Conservation (phyloP, 1,140 invertebrate genomes). For the Camponotus pennsylvanicus region DNA sequence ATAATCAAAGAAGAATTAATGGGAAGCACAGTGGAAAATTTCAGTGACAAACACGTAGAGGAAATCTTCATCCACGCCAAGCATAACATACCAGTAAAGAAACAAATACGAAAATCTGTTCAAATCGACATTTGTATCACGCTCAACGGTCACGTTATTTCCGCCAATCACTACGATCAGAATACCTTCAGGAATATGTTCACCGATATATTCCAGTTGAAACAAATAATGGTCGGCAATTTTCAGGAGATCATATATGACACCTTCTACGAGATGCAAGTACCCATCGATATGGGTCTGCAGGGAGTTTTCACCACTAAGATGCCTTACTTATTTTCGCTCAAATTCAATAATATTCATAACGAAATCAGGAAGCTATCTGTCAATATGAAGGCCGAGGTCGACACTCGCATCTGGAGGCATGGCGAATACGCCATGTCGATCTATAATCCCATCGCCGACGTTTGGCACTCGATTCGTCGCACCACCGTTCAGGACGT, state of each 20-base stretch:
- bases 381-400: conserved; percentile 46
- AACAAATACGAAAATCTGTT: conserved; percentile 34
- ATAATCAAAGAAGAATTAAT: conserved; percentile 34
- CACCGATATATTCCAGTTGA: neutral
- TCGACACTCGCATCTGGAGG: conserved; percentile 72
- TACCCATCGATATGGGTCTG: conserved; percentile 84
- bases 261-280: conserved; percentile 74
- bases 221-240: conserved; percentile 27
- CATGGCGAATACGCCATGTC: conserved; percentile 79
- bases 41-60: conserved; percentile 66
- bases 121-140: conserved; percentile 72
- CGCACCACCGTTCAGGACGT: conserved; percentile 75
- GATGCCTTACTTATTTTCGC: conserved; percentile 71
- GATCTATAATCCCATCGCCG: conserved; percentile 82
- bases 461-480: conserved; percentile 81
- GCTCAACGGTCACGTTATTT: conserved; percentile 65
- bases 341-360: conserved; percentile 62
- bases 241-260: conserved; percentile 67
- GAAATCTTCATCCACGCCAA: conserved; percentile 56
- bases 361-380: conserved; percentile 25
- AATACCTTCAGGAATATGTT: conserved; percentile 46
- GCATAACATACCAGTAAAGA: conserved; percentile 42
- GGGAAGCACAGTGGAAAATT: neutral
- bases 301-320: conserved; percentile 78
- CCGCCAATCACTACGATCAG: conserved; percentile 62